These are phyloP conservation scores for Conomelus anceps DNA, from an alignment of 2,888 invertebrate genomes.

Conservation along the genomic window DNA sequence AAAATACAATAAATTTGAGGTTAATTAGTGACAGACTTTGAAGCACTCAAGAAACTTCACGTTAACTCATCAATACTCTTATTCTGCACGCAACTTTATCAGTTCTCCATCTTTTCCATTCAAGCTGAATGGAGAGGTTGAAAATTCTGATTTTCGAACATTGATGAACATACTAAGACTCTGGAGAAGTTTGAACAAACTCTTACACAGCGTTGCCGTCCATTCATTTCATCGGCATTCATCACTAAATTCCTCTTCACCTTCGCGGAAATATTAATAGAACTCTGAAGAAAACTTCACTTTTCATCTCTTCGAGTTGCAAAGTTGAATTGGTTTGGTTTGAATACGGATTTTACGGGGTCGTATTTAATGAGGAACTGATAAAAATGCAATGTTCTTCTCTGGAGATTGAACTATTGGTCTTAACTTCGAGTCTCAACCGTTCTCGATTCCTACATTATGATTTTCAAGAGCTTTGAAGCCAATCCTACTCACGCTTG, in stretches of 20 bases:
- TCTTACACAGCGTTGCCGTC: background rate
- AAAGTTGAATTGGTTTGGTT: background rate
- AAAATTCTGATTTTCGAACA: background rate
- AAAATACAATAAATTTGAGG: background rate
- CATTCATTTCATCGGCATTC: background rate
- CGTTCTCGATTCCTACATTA: background rate
- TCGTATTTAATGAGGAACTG: background rate
- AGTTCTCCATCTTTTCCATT: background rate
- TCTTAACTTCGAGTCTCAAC: background rate
- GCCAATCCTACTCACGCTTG: background rate
- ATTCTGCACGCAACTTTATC: background rate
- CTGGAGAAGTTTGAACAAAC: background rate
- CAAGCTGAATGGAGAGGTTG: too few species aligned
- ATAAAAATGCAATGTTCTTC: background rate
- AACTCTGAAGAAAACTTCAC: background rate
- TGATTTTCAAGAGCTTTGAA: background rate
- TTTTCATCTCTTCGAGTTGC: background rate
- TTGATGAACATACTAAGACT: background rate
- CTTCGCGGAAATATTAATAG: background rate
- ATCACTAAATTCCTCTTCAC: background rate
- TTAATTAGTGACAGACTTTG: background rate
- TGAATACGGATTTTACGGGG: background rate
- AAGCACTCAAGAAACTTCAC: background rate
- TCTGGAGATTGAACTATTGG: background rate
- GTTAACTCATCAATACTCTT: background rate